phyloP scores from a whole-genome alignment of 2,888 invertebrate genomes.

The Holacanthella duospinosa region DNA sequence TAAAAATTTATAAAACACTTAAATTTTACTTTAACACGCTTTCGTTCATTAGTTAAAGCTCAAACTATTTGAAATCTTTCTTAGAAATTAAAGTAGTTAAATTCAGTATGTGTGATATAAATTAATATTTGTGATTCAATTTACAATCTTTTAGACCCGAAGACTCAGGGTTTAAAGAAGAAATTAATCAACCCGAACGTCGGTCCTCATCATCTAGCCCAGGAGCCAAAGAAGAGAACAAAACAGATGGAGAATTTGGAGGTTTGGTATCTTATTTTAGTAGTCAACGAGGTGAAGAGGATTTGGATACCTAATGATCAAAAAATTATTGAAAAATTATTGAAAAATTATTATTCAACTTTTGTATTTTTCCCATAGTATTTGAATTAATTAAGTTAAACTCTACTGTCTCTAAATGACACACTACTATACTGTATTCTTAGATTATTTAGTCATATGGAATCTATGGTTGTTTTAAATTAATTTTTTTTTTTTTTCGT shows the following conservation, averaged over 20 bases:
- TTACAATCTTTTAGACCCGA: slow-evolving; percentile 17
- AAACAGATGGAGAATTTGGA: slow-evolving; percentile 63
- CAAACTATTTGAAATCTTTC: no score
- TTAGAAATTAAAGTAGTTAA: slow-evolving; percentile 1
- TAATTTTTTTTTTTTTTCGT: neutral
- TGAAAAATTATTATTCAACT: neutral
- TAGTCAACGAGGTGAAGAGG: slow-evolving; percentile 69
- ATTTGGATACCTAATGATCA: slow-evolving; percentile 68
- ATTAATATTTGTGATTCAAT: slow-evolving; percentile 6
- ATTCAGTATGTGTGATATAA: neutral
- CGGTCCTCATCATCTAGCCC: slow-evolving; percentile 10
- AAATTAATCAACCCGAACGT: slow-evolving; percentile 11
- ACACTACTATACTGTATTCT: no score
- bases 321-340: no score
- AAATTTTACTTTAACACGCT: no score
- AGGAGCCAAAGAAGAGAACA: slow-evolving; percentile 38
- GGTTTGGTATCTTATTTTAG: slow-evolving; percentile 86
- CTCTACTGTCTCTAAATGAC: neutral
- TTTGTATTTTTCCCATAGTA: neutral
- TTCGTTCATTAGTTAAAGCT: no score
- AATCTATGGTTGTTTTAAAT: neutral
- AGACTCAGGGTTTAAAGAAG: slow-evolving; percentile 30
- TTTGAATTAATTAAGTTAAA: neutral
- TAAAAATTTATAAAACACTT: no score
- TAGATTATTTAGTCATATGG: neutral